Base-by-base conservation (phyloP, 2,797 vertebrate species). In the Onychomys torridus region DNA sequence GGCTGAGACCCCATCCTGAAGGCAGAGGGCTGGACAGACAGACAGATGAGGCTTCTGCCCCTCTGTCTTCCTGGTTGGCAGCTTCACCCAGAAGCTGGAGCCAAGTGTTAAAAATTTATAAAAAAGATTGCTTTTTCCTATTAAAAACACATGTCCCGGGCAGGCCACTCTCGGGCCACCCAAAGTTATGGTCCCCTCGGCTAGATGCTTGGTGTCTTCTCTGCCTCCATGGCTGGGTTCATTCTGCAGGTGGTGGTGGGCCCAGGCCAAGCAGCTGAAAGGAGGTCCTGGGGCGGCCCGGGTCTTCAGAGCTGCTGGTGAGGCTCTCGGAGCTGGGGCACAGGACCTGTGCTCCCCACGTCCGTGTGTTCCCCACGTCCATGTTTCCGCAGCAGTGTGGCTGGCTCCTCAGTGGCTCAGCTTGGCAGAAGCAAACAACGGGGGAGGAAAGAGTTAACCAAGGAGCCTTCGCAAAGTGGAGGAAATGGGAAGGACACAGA, bases 371-470 rank as follows among this genome's bases (percentile, higher is more conserved):
- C 97, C 98, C 97, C 94, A 92, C 91, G 59, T 96, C 97, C 98
- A 98, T 96, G 98, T 96, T 96, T 97, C 98, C 52, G 69, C 96
- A 98, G 98, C 96, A 97, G 98, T 92, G 93, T 89, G 98, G 98
- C 83, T 98, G 98, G 98, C 83, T 98, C 98, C 98, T 96, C 98
- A 1, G 98, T 97, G 98, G 98, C 98, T 99, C 98, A 99, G 98
- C 98, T 99, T 99, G 97, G 93, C 98, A 98, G 98, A 98, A 98
- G 98, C 98, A 98, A 98, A 99, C 98, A 98, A 98, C 89, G 98
- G 90, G 90, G 97, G 95, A 93, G 98, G 98, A 98, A 37, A 98
- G 97, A 90, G 87, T 98, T 98, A 98, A 98, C 98, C 75, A 61
- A 84, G 59, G 89, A 82, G 94, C 75, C 86, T 83, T 52, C 7